Conservation (phyloP, 92 coral and sea anemone genomes). For the Scolanthus callimorphus region DNA sequence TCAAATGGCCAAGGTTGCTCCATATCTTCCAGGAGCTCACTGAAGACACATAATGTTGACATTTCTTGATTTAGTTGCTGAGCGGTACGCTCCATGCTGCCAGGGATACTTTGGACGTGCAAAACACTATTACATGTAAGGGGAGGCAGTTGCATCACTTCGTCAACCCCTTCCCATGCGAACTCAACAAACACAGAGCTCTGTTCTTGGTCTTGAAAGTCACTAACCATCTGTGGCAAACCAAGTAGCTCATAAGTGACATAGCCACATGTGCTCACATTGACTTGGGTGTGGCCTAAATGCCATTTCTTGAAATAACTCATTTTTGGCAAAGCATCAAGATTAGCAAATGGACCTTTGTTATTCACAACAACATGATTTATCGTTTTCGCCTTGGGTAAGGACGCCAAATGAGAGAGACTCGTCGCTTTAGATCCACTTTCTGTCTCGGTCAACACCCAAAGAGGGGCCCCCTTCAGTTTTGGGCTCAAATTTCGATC, state of each 20-base stretch:
- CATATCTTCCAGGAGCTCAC: conserved; percentile 27
- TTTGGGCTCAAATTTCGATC: neutral
- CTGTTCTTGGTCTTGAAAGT: conserved; percentile 35
- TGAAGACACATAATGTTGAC: conserved; percentile 30
- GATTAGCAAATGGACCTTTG: conserved; percentile 27
- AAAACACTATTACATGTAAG: conserved; percentile 82
- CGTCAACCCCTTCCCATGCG: conserved; percentile 79
- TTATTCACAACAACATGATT: conserved; percentile 49
- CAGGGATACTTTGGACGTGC: conserved; percentile 77
- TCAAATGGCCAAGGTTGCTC: conserved; percentile 45
- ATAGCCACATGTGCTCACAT: conserved; percentile 56
- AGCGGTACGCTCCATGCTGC: conserved; percentile 64
- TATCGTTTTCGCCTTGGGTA: conserved; percentile 28
- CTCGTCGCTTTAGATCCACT: conserved; percentile 55
- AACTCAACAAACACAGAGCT: conserved; percentile 84
- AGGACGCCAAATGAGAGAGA: conserved; percentile 51
- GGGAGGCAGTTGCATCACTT: conserved; percentile 83
- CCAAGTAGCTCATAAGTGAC: conserved; percentile 82
- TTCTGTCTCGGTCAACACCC: conserved; percentile 37
- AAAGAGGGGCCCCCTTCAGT: conserved; percentile 45
- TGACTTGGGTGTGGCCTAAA: neutral
- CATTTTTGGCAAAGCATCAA: conserved; percentile 13
- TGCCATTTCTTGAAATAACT: conserved; percentile 11
- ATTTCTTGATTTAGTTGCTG: conserved; percentile 59
- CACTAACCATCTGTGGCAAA: conserved; percentile 18